Evolutionary conservation across 92 coral and sea anemone species (phyloP).

Genomic region (Diadumene lineata): DNA sequence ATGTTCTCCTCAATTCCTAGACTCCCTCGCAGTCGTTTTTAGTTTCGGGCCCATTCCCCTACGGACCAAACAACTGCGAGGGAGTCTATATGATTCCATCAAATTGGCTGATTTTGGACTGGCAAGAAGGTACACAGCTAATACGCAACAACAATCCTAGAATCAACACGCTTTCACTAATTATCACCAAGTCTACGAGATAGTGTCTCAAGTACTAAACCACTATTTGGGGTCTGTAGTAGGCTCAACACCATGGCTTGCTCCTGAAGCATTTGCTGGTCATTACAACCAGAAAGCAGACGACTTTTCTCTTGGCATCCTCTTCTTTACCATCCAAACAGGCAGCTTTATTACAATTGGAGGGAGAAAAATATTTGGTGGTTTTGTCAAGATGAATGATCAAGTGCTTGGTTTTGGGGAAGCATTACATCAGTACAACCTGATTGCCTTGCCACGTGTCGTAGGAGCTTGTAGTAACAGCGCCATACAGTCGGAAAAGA

Average conservation of each 20-base stretch:
- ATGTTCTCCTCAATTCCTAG: constrained; percentile 56
- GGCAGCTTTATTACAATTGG: constrained; percentile 29
- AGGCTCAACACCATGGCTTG: constrained; percentile 57
- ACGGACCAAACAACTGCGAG: too few species aligned
- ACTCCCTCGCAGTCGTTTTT: too few species aligned
- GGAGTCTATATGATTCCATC: constrained; percentile 48
- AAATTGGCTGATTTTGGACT: constrained; percentile 82
- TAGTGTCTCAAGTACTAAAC: background rate
- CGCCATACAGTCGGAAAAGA: background rate
- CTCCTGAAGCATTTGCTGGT: constrained; percentile 55
- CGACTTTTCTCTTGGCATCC: constrained; percentile 63
- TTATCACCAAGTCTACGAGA: background rate
- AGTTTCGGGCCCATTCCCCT: too few species aligned
- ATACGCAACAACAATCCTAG: too few species aligned
- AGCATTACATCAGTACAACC: constrained; percentile 9
- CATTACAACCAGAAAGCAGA: constrained; percentile 68
- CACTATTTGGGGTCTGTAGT: constrained; percentile 29
- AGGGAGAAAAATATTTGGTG: constrained; percentile 41
- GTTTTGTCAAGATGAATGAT: constrained; percentile 27
- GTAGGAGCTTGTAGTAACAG: background rate
- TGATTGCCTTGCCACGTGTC: background rate
- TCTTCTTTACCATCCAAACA: constrained; percentile 58
- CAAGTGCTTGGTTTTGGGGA: constrained; percentile 38
- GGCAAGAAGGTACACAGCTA: constrained; percentile 38
- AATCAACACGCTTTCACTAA: constrained; percentile 7